A percentile compares a stretch with the other conserved stretches of the same genome.
Conservation (phyloP, 2,113 vertebrate genomes). For the Tretioscincus oriximinensis region DNA sequence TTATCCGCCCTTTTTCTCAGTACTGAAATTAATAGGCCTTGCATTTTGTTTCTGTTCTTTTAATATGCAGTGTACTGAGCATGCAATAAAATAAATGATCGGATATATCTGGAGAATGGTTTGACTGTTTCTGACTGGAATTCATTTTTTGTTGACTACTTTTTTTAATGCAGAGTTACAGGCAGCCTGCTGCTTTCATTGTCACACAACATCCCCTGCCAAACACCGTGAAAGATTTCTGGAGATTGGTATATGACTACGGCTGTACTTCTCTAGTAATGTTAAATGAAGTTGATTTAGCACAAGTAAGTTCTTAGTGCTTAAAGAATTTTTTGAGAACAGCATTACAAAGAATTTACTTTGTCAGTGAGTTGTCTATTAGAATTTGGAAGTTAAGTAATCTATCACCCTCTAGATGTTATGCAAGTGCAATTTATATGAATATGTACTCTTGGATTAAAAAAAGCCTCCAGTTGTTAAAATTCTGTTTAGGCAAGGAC, state of each 20-base stretch:
- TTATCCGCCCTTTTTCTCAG: too few species aligned
- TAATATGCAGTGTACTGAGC: background rate
- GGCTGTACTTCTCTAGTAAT: slow-evolving; percentile 97
- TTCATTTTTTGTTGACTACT: slow-evolving; percentile 26
- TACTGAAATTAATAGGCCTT: background rate
- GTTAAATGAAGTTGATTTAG: slow-evolving; percentile 96
- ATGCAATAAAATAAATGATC: background rate
- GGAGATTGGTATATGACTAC: slow-evolving; percentile 98
- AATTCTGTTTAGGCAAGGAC: background rate
- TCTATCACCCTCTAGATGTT: background rate
- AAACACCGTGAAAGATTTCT: slow-evolving; percentile 98
- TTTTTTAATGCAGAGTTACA: slow-evolving; percentile 86
- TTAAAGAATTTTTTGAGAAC: background rate
- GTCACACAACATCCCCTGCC: slow-evolving; percentile 97
- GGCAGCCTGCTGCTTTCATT: slow-evolving; percentile 96
- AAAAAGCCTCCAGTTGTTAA: background rate
- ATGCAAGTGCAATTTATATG: background rate
- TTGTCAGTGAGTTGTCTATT: background rate
- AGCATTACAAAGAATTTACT: slow-evolving; percentile 1
- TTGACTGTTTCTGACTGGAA: slow-evolving; percentile 6
- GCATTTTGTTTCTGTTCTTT: background rate
- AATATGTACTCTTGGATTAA: background rate
- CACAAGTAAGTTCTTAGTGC: slow-evolving; percentile 81
- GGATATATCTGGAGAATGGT: slow-evolving; percentile 18
- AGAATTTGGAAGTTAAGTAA: background rate